A percentile compares a stretch with the other conserved stretches of the same genome.
Evolutionary conservation across 2,888 invertebrate species (phyloP).

Genomic region (Mythimna albipuncta): DNA sequence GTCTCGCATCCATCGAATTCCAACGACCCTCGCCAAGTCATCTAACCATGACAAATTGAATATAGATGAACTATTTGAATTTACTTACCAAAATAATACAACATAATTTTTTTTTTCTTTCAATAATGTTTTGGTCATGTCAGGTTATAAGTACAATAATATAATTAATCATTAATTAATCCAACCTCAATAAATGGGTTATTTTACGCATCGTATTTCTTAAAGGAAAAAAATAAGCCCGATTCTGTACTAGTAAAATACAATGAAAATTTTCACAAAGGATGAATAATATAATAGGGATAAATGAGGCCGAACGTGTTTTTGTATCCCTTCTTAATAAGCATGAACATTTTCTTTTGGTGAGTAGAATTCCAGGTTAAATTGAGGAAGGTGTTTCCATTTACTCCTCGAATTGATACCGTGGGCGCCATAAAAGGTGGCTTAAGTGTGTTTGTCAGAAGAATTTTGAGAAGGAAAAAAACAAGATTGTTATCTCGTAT

Average conservation of each 20-base stretch:
- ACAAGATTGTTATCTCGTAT: not conserved
- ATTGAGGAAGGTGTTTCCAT: constrained; percentile 20
- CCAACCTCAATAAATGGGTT: constrained; percentile 8
- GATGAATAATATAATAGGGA: constrained; percentile 45
- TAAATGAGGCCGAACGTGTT: constrained; percentile 39
- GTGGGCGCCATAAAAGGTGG: constrained; percentile 3
- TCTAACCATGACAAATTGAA: too few species aligned
- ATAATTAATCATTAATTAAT: constrained; percentile 24
- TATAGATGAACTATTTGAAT: not conserved
- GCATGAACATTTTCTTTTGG: constrained; percentile 9
- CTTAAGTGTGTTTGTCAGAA: not conserved
- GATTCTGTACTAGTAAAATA: constrained; percentile 35
- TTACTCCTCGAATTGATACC: constrained; percentile 15
- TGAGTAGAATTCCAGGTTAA: constrained; percentile 8
- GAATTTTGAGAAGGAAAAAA: not conserved
- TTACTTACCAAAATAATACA: not conserved
- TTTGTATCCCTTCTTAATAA: constrained; percentile 38
- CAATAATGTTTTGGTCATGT: not conserved
- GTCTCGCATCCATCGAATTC: too few species aligned
- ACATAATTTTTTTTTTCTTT: not conserved
- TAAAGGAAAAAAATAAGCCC: constrained; percentile 30
- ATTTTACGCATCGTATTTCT: constrained; percentile 38
- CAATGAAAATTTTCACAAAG: constrained; percentile 52
- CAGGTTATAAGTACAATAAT: not conserved
- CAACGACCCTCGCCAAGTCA: too few species aligned